Evolutionary conservation across 2,888 invertebrate species (phyloP).

Genomic region (Aspidiotus rigidus): DNA sequence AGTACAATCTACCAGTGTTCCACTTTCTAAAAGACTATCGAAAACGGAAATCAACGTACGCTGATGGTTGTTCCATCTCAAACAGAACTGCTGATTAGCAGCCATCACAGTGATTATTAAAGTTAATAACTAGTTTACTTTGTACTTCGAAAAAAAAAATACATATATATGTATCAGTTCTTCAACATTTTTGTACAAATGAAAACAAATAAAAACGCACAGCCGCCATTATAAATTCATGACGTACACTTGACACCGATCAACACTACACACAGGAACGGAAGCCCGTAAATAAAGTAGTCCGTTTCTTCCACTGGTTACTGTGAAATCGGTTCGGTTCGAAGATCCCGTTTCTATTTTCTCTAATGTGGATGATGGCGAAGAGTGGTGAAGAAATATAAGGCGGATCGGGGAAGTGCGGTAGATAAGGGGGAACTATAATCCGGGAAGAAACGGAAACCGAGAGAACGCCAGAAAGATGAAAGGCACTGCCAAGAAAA

Average conservation of each 20-base stretch:
- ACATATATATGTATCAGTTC: neutral
- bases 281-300: constrained; percentile 33
- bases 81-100: constrained; percentile 79
- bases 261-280: constrained; percentile 31
- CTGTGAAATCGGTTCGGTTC: constrained; percentile 31
- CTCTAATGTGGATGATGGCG: neutral
- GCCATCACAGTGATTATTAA: constrained; percentile 37
- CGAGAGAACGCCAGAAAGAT: neutral
- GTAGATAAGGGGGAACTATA: neutral
- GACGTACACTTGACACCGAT: constrained; percentile 35
- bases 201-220: constrained; percentile 34
- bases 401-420: neutral
- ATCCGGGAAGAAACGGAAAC: neutral
- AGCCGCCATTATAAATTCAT: constrained; percentile 34
- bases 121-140: constrained; percentile 16
- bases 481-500: neutral
- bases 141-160: constrained; percentile 23
- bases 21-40: constrained; percentile 81
- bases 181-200: neutral
- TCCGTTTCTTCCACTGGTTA: constrained; percentile 32
- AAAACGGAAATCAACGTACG: constrained; percentile 84
- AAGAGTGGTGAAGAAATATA: constrained; percentile 6
- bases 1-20: constrained; percentile 86
- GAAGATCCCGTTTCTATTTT: constrained; percentile 32
- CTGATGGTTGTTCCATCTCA: constrained; percentile 92